Conservation (phyloP, 2,888 invertebrate species). For the Himalopsyche anomala region DNA sequence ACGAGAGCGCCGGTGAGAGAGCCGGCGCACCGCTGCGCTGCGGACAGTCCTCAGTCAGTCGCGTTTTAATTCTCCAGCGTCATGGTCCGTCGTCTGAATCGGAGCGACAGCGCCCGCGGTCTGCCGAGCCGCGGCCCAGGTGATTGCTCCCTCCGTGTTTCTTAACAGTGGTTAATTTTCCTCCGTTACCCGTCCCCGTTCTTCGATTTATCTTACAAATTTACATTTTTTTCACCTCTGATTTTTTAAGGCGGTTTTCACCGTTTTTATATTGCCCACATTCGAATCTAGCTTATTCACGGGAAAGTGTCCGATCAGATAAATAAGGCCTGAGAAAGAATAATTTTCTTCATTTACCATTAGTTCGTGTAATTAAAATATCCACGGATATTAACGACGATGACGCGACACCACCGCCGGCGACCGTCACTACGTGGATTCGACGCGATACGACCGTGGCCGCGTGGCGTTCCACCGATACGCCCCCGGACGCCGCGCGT, state of each 20-base stretch:
- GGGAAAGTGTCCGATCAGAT: too few species aligned
- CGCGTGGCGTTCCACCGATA: slow-evolving; percentile 61
- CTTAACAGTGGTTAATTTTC: background rate
- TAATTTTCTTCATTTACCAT: too few species aligned
- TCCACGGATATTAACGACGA: background rate
- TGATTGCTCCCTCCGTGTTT: slow-evolving; percentile 64
- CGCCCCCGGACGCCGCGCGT: slow-evolving; percentile 63
- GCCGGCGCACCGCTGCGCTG: background rate
- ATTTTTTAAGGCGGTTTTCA: background rate
- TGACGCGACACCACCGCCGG: slow-evolving; percentile 10
- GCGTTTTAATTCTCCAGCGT: slow-evolving; percentile 60
- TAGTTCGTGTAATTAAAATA: too few species aligned
- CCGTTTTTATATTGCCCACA: background rate
- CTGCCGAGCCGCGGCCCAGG: slow-evolving; percentile 77
- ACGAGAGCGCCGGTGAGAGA: slow-evolving; percentile 1
- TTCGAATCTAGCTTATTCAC: background rate
- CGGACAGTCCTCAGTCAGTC: slow-evolving; percentile 27
- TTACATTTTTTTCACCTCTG: too few species aligned
- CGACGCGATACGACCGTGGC: background rate
- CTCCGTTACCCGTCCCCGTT: background rate
- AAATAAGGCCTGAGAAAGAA: too few species aligned
- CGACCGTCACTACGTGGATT: background rate
- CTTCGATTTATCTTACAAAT: background rate
- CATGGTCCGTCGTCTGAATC: slow-evolving; percentile 77
- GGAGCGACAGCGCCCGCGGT: slow-evolving; percentile 73